These are phyloP conservation scores for Anguilla pacifica DNA, from an alignment of 2,797 vertebrate genomes.

Conservation along the genomic window DNA sequence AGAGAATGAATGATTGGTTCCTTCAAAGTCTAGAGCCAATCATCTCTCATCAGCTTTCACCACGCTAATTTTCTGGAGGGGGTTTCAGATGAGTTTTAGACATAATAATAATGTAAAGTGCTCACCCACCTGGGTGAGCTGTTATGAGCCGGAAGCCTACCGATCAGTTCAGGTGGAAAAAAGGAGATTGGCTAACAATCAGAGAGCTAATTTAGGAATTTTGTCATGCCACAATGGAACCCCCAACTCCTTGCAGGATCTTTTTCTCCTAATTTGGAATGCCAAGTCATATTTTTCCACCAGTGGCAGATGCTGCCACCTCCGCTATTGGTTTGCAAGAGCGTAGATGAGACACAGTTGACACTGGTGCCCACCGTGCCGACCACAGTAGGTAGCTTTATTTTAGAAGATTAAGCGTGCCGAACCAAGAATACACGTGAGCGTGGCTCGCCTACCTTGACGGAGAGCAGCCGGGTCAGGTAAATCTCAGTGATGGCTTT, in stretches of 20 bases:
- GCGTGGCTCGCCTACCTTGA: conserved; percentile 79
- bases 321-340: not conserved
- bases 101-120: not conserved
- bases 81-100: not conserved
- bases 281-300: not conserved
- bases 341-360: not conserved
- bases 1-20: not conserved
- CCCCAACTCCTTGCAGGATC: not conserved
- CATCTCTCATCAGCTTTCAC: not conserved
- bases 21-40: not conserved
- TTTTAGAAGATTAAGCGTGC: too few relatives aligned
- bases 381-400: too few relatives aligned
- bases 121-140: not conserved
- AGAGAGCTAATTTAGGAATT: not conserved
- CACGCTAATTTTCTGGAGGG: not conserved
- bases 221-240: not conserved
- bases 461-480: conserved; percentile 93
- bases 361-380: too few relatives aligned
- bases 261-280: not conserved
- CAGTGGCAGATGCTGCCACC: too few relatives aligned
- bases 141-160: not conserved
- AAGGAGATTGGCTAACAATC: not conserved
- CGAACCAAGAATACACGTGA: too few relatives aligned
- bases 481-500: conserved; percentile 99
- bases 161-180: not conserved